Evolutionary conservation across 2,113 vertebrate genomes (phyloP).

Genomic region (Pithys albifrons): DNA sequence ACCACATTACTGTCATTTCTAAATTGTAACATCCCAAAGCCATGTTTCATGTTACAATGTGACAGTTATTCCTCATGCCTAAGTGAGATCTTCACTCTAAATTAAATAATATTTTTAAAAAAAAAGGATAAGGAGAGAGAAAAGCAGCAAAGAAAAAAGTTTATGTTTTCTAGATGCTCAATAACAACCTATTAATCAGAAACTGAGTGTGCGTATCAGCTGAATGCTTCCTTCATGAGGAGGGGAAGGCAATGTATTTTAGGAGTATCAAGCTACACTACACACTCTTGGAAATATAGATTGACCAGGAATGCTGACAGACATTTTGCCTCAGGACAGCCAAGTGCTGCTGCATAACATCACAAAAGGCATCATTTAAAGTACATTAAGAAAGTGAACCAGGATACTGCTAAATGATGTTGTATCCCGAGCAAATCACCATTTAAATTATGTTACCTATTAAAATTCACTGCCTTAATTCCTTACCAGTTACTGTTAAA

Average conservation of each 20-base stretch:
- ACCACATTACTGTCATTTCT: not conserved
- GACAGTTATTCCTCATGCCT: not conserved
- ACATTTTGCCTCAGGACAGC: not conserved
- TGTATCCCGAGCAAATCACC: not conserved
- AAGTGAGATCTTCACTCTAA: not conserved
- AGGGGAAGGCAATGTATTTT: not conserved
- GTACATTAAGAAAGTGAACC: not conserved
- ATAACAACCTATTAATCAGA: not conserved
- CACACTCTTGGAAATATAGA: not conserved
- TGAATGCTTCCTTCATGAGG: not conserved
- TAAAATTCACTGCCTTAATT: not conserved
- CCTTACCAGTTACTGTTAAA: not conserved
- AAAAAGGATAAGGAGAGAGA: not conserved
- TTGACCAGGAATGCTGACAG: not conserved
- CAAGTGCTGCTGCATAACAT: not conserved
- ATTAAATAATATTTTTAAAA: not conserved
- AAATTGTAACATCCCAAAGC: not conserved
- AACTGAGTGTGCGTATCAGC: not conserved
- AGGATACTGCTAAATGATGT: not conserved
- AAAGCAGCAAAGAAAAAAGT: not conserved
- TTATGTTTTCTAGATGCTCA: not conserved
- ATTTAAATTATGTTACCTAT: not conserved
- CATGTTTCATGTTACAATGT: not conserved
- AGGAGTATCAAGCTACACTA: not conserved
- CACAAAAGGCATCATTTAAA: conserved; percentile 1